Base-by-base conservation (phyloP, 2,797 vertebrate species). In the Chlorospingus semifuscus region DNA sequence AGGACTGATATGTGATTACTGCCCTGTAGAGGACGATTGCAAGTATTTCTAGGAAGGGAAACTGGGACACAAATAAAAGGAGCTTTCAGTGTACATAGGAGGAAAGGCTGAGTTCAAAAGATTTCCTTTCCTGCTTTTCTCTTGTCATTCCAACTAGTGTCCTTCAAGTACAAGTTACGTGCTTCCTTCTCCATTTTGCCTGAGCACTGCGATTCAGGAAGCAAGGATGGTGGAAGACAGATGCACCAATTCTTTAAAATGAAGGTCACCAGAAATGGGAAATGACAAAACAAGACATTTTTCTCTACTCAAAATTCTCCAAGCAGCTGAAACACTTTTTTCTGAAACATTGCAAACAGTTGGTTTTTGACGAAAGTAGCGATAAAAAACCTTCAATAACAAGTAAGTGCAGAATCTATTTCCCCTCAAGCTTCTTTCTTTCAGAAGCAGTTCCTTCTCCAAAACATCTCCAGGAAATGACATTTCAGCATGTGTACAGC, bases 391-490 rank as follows among this genome's bases (percentile, higher is more conserved):
- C 34, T 81, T 90, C 49, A 83, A 39, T 61, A 83, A 60, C 57
- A 89, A 37, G 36, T 68, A 85, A 80, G 63, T 1, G 7, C 36
- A 75, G 82, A 89, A 77, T 29, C 46, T 63, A 80, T 91, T 56
- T 92, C 56, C 76, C 87, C 61, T 80, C 41, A 74, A 82, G 75
- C 60, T 83, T 74, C 79, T 78, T 70, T 46, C 80, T 91, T 93
- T 95, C 72, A 91, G 72, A 92, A 85, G 76, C 79, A 53, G 9
- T 66, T 81, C 68, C 65, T 87, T 70, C 65, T 94, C 57, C 65
- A 80, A 83, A 91, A 69, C 47, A 56, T 71, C 1, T 8, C 49
- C 49, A 75, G 66, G 49, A 92, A 87, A 83, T 60, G 71, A 68
- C 44, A 91, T 70, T 87, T 60, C 56, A 80, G 64, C 42, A 80